Conservation (phyloP, 1,140 invertebrate species). For the Euwallacea similis region DNA sequence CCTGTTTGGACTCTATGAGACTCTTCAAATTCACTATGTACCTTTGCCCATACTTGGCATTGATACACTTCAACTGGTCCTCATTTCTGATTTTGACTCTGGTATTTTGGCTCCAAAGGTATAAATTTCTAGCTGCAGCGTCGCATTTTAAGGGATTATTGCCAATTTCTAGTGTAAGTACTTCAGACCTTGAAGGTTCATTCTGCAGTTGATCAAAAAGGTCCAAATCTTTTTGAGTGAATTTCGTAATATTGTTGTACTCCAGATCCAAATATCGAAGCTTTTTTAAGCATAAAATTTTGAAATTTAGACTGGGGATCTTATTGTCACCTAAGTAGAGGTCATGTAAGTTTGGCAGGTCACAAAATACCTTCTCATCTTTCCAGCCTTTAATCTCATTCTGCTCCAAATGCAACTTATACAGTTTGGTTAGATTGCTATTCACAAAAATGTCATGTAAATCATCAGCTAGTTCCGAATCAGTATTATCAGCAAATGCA, state of each 20-base stretch:
- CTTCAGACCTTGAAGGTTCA: constrained; percentile 54
- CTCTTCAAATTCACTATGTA: constrained; percentile 53
- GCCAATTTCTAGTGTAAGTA: constrained; percentile 67
- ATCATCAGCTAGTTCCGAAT: constrained; percentile 63
- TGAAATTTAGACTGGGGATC: constrained; percentile 65
- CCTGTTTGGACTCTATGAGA: constrained; percentile 51
- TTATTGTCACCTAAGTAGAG: constrained; percentile 71
- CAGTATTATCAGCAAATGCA: constrained; percentile 71
- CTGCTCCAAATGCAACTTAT: constrained; percentile 76
- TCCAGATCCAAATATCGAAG: constrained; percentile 72
- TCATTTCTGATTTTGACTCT: constrained; percentile 64
- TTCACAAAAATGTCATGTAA: constrained; percentile 74
- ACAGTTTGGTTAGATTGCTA: constrained; percentile 67
- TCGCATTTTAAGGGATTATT: constrained; percentile 72
- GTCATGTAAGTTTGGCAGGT: constrained; percentile 67
- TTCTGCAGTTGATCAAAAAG: constrained; percentile 62
- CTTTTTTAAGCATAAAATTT: constrained; percentile 67
- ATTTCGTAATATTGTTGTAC: constrained; percentile 66
- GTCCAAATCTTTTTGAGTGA: constrained; percentile 62
- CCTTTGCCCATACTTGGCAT: constrained; percentile 48
- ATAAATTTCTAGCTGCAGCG: constrained; percentile 63
- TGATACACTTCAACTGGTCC: constrained; percentile 59
- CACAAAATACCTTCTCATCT: constrained; percentile 70
- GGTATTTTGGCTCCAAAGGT: constrained; percentile 66
- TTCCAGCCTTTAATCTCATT: constrained; percentile 73